Evolutionary conservation across 2,888 invertebrate species (phyloP), one percentile per base, ranked within the genome.

Genomic region (Euclidia mi): DNA sequence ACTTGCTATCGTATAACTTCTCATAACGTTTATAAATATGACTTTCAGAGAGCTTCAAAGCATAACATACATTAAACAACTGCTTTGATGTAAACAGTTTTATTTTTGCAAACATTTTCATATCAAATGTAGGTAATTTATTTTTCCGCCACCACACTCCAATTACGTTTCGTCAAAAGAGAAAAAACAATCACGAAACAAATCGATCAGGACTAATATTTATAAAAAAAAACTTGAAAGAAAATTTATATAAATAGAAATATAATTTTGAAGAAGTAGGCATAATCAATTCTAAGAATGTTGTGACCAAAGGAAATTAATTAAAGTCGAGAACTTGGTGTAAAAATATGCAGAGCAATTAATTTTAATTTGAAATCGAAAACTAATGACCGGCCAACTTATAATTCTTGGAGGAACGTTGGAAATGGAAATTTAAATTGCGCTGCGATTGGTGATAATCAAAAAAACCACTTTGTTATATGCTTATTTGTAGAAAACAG

Each of bases 281-380:
- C 25, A 3, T 12, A 34, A 18, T 34, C 32, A 20, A 25, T 14
- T 25, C 34, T n/a, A n/a, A n/a, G 3, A 45, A 20, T 20, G 1
- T n/a, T 45, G 18, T 14, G 7, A 6, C 11, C 20, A 50, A 50
- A 45, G 47, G n/a, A 55, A 68, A 68, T 55, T 58, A 63, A 66
- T 63, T 49, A 38, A n/a, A 46, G 7, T 20, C 43, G n/a, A 28
- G 3, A 32, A 11, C 10, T 2, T 31, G 35, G 15, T 25, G 38
- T 50, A 56, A 57, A 67, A 56, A 50, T 56, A 41, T 52, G 42
- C 35, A 25, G 18, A 64, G 46, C 51, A 67, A 67, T 67, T 68
- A 67, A 68, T 59, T 35, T 48, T 42, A 32, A 57, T 58, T 45
- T 58, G 45, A 52, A 56, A 37, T 68, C 34, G 41, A 64, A 64